phyloP scores from a whole-genome alignment of 2,797 vertebrate species.

The Tinamus major region DNA sequence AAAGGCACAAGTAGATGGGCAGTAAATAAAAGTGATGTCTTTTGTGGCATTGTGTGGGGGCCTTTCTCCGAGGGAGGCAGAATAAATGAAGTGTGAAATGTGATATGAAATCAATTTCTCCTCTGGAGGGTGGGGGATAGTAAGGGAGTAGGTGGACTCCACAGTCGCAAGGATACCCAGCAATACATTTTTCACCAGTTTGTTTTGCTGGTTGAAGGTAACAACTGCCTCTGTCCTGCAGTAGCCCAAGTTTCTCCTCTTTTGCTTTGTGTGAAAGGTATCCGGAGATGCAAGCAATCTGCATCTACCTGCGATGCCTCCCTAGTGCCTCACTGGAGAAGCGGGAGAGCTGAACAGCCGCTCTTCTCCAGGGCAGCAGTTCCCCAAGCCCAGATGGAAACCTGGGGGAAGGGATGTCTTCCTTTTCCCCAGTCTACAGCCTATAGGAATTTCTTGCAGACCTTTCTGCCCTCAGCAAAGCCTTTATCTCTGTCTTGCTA shows the following conservation, averaged over 20 bases:
- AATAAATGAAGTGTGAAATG: slow-evolving; percentile 80
- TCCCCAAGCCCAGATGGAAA: background rate
- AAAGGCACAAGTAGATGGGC: slow-evolving; percentile 76
- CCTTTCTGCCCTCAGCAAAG: background rate
- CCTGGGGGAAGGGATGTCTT: background rate
- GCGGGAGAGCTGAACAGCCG: rapidly evolving
- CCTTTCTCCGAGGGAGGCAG: slow-evolving; percentile 75
- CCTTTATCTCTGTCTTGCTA: rapidly evolving
- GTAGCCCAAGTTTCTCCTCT: background rate
- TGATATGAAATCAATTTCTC: slow-evolving; percentile 80
- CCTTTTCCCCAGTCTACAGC: rapidly evolving
- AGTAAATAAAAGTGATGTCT: slow-evolving; percentile 73
- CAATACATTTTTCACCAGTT: background rate
- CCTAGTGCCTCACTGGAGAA: background rate
- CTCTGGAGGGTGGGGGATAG: slow-evolving; percentile 11
- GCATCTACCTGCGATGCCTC: background rate
- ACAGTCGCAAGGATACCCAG: background rate
- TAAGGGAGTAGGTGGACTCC: slow-evolving; percentile 18
- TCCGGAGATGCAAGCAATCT: rapidly evolving
- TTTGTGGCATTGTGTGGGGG: slow-evolving; percentile 72
- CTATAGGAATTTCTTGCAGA: rapidly evolving
- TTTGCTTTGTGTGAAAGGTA: background rate
- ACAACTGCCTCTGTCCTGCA: background rate
- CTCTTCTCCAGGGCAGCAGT: background rate
- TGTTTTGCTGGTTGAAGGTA: background rate